Evolutionary conservation across 2,113 vertebrate species (phyloP).

Genomic region (Carollia perspicillata): DNA sequence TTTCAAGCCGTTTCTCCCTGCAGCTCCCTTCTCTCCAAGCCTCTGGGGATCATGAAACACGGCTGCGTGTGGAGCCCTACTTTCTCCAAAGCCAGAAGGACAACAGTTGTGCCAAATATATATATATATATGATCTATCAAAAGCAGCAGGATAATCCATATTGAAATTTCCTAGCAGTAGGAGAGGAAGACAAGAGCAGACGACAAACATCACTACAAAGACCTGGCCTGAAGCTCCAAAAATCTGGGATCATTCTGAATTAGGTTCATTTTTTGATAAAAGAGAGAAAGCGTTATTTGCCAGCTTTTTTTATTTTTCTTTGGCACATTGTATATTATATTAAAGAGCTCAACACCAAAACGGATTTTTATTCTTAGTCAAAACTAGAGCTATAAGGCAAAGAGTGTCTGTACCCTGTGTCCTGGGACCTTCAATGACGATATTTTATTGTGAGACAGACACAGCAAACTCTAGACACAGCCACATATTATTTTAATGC

Average conservation of each 20-base stretch:
- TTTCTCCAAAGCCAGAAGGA: no score
- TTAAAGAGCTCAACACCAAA: neutral
- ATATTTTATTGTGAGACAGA: neutral
- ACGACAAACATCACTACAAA: rapidly evolving
- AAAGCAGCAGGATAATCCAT: rapidly evolving
- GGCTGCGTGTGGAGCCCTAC: neutral
- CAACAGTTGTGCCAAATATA: neutral
- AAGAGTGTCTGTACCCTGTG: neutral
- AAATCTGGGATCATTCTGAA: rapidly evolving
- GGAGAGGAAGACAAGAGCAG: rapidly evolving
- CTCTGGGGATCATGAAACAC: neutral
- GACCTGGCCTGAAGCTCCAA: rapidly evolving
- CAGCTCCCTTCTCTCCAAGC: neutral
- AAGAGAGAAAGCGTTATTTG: neutral
- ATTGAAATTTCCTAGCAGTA: rapidly evolving
- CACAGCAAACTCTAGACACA: neutral
- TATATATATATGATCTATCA: no score
- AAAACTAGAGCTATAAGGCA: neutral
- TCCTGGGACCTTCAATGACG: neutral
- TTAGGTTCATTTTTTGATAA: neutral
- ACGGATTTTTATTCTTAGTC: neutral
- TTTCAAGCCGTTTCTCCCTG: neutral
- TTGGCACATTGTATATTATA: neutral
- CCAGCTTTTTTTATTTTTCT: neutral
- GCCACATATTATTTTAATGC: neutral